phyloP scores from a whole-genome alignment of 2,113 vertebrate species.

The Talpa occidentalis region DNA sequence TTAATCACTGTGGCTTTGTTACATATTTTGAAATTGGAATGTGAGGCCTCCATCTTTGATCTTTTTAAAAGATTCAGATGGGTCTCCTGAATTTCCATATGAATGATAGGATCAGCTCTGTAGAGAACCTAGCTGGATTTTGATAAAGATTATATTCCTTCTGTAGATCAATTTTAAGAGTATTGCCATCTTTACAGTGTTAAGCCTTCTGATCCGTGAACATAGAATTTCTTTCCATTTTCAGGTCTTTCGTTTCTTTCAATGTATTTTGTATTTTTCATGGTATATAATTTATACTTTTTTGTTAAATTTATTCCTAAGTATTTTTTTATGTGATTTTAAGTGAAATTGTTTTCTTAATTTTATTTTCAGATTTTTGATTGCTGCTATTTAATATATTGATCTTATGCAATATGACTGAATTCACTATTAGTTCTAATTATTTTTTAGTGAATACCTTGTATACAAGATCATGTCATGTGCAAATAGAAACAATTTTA shows the following conservation, averaged over 20 bases:
- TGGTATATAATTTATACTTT: neutral
- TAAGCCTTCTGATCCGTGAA: too few species aligned
- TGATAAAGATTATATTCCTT: neutral
- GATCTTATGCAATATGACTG: neutral
- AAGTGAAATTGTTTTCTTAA: constrained; percentile 9
- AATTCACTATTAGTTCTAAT: constrained; percentile 23
- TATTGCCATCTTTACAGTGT: neutral
- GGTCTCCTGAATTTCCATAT: neutral
- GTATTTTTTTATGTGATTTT: constrained; percentile 19
- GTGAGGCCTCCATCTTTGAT: neutral
- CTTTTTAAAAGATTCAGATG: constrained; percentile 3
- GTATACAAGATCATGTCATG: neutral
- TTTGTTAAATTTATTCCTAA: neutral
- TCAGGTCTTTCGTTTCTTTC: constrained; percentile 28
- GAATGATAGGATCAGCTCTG: constrained; percentile 3
- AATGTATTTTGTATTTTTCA: neutral
- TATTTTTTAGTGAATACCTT: constrained; percentile 33
- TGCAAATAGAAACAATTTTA: constrained; percentile 23
- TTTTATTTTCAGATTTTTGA: constrained; percentile 16
- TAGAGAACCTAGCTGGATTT: neutral
- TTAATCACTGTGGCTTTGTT: neutral
- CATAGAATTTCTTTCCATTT: neutral
- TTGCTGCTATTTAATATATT: constrained; percentile 23
- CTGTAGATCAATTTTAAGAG: neutral
- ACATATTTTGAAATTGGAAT: neutral